phyloP scores from a whole-genome alignment of 2,797 vertebrate genomes.

The Enoplosus armatus region DNA sequence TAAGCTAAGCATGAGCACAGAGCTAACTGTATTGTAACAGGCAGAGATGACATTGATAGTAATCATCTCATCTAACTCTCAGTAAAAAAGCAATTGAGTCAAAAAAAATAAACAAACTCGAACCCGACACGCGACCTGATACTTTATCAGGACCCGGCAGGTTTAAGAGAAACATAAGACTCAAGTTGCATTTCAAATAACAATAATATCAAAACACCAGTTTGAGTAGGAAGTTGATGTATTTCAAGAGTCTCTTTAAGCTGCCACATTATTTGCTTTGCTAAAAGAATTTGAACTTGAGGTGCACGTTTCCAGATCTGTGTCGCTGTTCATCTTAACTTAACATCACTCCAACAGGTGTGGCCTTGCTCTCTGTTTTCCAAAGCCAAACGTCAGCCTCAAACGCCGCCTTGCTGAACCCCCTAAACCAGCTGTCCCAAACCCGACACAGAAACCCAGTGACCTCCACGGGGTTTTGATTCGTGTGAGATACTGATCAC shows the following conservation, averaged over 20 bases:
- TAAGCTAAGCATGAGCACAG: not conserved
- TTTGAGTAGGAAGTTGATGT: not conserved
- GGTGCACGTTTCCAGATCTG: conserved; percentile 24
- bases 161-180: not conserved
- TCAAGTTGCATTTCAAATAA: not conserved
- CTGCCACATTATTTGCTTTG: not conserved
- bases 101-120: too few relatives aligned
- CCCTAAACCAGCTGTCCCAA: conserved; percentile 61
- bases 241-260: not conserved
- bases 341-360: conserved; percentile 69
- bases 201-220: not conserved
- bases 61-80: too few relatives aligned
- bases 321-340: conserved; percentile 24
- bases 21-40: not conserved
- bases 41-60: too few relatives aligned
- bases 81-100: too few relatives aligned
- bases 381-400: conserved; percentile 27
- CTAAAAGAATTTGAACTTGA: conserved; percentile 21
- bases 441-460: conserved; percentile 66
- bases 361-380: conserved; percentile 28
- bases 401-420: conserved; percentile 11
- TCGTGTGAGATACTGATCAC: conserved; percentile 39
- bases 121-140: not conserved
- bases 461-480: conserved; percentile 54
- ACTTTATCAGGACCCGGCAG: not conserved